A percentile compares a stretch with the other conserved stretches of the same genome.
phyloP scores from a whole-genome alignment of 2,797 vertebrate genomes.

The Etheostoma nigrum region DNA sequence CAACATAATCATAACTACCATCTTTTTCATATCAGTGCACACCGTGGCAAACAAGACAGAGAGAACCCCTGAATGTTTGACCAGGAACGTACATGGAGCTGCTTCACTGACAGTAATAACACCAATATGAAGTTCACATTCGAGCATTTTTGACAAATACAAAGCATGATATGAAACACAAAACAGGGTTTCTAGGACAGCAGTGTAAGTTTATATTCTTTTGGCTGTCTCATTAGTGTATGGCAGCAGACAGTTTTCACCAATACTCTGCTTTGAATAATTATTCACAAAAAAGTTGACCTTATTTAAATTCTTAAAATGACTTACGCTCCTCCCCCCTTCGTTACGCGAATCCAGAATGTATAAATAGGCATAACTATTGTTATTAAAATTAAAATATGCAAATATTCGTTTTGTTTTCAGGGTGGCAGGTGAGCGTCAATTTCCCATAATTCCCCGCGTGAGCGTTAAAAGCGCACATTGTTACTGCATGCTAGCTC shows the following conservation, averaged over 20 bases:
- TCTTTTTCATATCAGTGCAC: conserved; percentile 6
- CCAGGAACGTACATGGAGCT: background rate
- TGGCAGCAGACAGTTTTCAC: background rate
- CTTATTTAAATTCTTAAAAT: background rate
- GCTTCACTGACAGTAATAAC: background rate
- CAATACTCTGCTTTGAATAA: too few species aligned
- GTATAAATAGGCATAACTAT: background rate
- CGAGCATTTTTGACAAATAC: conserved; percentile 4
- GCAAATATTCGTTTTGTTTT: too few species aligned
- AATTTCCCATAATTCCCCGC: conserved; percentile 7
- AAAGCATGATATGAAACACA: background rate
- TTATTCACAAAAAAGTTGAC: background rate
- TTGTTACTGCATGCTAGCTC: background rate
- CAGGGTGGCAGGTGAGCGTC: too few species aligned
- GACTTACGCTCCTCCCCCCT: too few species aligned
- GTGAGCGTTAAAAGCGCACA: background rate
- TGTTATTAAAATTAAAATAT: background rate
- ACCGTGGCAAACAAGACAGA: background rate
- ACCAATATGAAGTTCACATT: background rate
- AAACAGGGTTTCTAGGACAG: background rate
- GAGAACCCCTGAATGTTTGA: background rate
- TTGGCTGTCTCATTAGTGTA: background rate
- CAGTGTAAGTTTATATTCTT: background rate
- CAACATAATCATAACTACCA: conserved; percentile 1
- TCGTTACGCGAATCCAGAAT: background rate